Conservation (phyloP, 2,888 invertebrate species). For the Meliscaeva auricollis region DNA sequence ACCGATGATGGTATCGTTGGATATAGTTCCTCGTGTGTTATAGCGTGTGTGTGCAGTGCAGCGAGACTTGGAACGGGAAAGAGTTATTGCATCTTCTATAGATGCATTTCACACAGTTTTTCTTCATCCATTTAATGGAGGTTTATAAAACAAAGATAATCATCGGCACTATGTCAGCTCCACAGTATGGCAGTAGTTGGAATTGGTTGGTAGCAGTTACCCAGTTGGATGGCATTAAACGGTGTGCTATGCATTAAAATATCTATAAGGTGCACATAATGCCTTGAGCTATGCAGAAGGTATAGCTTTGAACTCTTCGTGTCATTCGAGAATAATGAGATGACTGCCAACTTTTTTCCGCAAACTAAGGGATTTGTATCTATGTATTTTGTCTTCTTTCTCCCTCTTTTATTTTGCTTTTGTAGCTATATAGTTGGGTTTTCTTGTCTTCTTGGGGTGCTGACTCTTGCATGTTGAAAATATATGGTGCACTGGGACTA, state of each 20-base stretch:
- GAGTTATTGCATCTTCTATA: slow-evolving; percentile 41
- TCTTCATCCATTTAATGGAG: slow-evolving; percentile 39
- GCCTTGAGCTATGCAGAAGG: slow-evolving; percentile 2
- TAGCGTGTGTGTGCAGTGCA: slow-evolving; percentile 6
- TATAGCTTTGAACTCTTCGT: slow-evolving; percentile 46
- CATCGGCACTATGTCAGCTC: slow-evolving; percentile 53
- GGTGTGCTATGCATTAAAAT: slow-evolving; percentile 51
- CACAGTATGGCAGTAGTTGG: slow-evolving; percentile 11
- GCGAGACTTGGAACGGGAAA: slow-evolving; percentile 13
- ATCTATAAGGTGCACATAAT: slow-evolving; percentile 42
- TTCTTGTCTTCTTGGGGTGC: neutral
- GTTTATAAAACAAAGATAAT: slow-evolving; percentile 37
- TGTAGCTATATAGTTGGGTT: neutral
- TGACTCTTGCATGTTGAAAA: slow-evolving; percentile 14
- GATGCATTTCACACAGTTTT: slow-evolving; percentile 44
- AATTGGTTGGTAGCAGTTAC: slow-evolving; percentile 15
- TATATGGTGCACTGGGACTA: slow-evolving; percentile 34
- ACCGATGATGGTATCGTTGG: slow-evolving; percentile 31
- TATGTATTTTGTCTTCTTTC: neutral
- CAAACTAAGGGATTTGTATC: slow-evolving; percentile 28
- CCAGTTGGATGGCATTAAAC: slow-evolving; percentile 46
- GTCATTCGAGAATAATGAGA: slow-evolving; percentile 20
- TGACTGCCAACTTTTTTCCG: slow-evolving; percentile 15
- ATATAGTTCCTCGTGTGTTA: neutral
- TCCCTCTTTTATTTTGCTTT: neutral